Evolutionary conservation across 2,113 vertebrate genomes (phyloP).

Genomic region (Redunca redunca): DNA sequence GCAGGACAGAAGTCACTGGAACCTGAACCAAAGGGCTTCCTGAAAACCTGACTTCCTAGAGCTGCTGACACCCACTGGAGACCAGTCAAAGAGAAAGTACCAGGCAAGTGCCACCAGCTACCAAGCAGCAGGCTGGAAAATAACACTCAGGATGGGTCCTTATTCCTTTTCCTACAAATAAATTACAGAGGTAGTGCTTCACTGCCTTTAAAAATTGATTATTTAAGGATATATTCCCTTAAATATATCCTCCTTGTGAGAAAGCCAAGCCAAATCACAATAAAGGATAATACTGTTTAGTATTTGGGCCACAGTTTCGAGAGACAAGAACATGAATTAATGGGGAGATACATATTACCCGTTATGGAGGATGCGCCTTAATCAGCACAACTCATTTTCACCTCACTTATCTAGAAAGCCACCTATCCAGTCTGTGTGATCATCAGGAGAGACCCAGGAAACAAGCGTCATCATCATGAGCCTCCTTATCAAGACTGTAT

Average conservation of each 20-base stretch:
- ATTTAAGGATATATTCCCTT: not conserved
- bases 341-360: not conserved
- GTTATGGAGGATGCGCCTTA: not conserved
- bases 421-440: not conserved
- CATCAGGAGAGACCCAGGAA: not conserved
- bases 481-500: not conserved
- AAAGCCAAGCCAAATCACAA: not conserved
- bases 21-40: not conserved
- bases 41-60: not conserved
- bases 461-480: fast-evolving
- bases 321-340: not conserved
- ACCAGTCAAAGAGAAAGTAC: not conserved
- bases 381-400: not conserved
- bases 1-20: not conserved
- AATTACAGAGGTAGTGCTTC: not conserved
- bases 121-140: not conserved
- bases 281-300: not conserved
- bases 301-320: not conserved
- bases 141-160: not conserved
- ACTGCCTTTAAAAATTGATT: not conserved
- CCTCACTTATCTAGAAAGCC: not conserved
- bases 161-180: not conserved
- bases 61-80: not conserved
- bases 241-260: not conserved
- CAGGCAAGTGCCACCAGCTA: not conserved